Conservation (phyloP, 2,888 invertebrate species). For the Calameuta filiformis region DNA sequence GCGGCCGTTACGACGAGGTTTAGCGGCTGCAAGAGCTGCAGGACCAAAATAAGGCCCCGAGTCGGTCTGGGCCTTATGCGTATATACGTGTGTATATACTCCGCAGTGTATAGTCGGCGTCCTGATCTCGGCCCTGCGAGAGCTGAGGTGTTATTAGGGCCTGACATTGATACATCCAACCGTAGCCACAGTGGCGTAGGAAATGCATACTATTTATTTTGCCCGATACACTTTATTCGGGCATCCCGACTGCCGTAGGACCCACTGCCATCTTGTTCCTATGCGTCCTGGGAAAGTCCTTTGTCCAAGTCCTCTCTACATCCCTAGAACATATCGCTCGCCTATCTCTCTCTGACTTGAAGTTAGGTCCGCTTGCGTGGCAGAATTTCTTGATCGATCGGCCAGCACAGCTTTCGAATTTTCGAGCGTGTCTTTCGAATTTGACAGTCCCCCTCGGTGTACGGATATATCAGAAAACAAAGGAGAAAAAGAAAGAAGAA, state of each 20-base stretch:
- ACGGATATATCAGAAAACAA: background rate
- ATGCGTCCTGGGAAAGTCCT: background rate
- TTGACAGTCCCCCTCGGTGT: background rate
- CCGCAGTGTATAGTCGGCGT: conserved; percentile 1
- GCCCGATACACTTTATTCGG: background rate
- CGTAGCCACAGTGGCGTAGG: conserved; percentile 31
- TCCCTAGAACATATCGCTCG: too few relatives aligned
- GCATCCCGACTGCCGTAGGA: background rate
- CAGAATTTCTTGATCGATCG: background rate
- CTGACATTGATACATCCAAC: conserved; percentile 60
- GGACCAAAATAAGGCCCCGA: background rate
- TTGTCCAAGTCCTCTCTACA: background rate
- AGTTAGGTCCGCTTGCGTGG: background rate
- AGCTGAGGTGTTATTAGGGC: conserved; percentile 56
- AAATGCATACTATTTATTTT: conserved; percentile 3
- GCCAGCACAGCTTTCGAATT: background rate
- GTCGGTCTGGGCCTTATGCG: background rate
- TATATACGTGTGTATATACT: background rate
- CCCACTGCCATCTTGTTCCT: background rate
- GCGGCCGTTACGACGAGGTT: conserved; percentile 8
- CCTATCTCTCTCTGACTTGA: background rate
- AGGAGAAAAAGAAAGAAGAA: background rate
- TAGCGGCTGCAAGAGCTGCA: background rate
- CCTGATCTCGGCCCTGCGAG: conserved; percentile 20
- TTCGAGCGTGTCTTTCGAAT: background rate